These are phyloP conservation scores for Hucho hucho DNA, from an alignment of 2,113 vertebrate genomes.

Conservation along the genomic window DNA sequence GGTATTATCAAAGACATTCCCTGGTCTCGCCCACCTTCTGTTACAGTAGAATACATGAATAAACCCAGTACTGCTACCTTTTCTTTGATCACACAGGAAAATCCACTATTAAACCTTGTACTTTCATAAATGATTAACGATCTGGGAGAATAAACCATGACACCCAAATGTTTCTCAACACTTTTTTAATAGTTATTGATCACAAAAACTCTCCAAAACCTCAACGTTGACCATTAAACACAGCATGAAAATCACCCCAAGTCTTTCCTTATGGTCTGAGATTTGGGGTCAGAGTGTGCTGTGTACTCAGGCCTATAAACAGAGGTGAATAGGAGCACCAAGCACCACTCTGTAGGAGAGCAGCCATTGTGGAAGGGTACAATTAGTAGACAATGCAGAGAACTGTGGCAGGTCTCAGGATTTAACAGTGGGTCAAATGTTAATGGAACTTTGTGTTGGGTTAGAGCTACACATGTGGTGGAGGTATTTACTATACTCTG, in stretches of 20 bases:
- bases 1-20: constrained; percentile 71
- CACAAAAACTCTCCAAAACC: no score
- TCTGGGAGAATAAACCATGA: no score
- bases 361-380: constrained; percentile 21
- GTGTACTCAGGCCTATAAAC: not conserved
- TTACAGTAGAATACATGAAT: not conserved
- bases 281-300: not conserved
- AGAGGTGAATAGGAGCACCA: not conserved
- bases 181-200: no score
- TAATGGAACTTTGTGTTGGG: constrained; percentile 49
- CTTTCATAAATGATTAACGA: no score
- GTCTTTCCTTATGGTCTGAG: constrained; percentile 7
- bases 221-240: no score
- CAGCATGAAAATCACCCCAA: not conserved
- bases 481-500: constrained; percentile 5
- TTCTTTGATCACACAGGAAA: no score
- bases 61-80: no score
- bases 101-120: no score
- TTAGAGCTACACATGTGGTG: constrained; percentile 39
- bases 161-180: no score
- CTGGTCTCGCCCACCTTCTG: constrained; percentile 56
- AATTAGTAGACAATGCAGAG: constrained; percentile 53
- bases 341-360: not conserved
- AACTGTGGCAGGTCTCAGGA: constrained; percentile 51
- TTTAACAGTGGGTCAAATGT: constrained; percentile 57